Evolutionary conservation across 2,113 vertebrate genomes (phyloP).

Genomic region (Ochotona curzoniae): DNA sequence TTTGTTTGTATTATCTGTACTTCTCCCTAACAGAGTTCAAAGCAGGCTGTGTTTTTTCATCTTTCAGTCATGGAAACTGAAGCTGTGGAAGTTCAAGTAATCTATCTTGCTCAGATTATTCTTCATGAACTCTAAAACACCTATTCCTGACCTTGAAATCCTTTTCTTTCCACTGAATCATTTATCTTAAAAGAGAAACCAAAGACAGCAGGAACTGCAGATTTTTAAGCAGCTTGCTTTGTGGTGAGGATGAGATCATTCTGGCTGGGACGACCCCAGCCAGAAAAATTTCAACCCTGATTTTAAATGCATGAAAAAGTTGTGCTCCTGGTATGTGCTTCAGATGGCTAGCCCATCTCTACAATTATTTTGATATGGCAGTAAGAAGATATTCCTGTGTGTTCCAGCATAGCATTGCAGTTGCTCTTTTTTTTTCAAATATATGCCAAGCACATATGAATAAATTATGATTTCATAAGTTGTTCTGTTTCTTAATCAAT

Average conservation of each 20-base stretch:
- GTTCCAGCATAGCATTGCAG: not conserved
- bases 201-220: not conserved
- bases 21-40: not conserved
- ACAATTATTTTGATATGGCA: slow-evolving; percentile 2
- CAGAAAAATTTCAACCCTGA: not conserved
- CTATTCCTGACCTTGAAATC: slow-evolving; percentile 4
- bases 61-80: not conserved
- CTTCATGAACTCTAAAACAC: not conserved
- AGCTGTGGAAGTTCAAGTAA: not conserved
- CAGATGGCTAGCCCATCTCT: not conserved
- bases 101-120: not conserved
- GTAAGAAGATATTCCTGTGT: not conserved
- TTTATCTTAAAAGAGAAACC: slow-evolving; percentile 38
- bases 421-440: not conserved
- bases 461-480: not conserved
- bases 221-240: slow-evolving; percentile 38
- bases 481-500: not conserved
- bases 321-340: not conserved
- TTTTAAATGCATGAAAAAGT: not conserved
- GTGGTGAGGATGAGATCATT: slow-evolving; percentile 40
- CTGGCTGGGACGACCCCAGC: not conserved
- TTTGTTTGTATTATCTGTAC: not conserved
- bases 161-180: not conserved
- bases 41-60: not conserved
- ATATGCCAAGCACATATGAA: slow-evolving; percentile 1